Base-by-base conservation (phyloP, 2,797 vertebrate genomes). In the Oreochromis grahami region DNA sequence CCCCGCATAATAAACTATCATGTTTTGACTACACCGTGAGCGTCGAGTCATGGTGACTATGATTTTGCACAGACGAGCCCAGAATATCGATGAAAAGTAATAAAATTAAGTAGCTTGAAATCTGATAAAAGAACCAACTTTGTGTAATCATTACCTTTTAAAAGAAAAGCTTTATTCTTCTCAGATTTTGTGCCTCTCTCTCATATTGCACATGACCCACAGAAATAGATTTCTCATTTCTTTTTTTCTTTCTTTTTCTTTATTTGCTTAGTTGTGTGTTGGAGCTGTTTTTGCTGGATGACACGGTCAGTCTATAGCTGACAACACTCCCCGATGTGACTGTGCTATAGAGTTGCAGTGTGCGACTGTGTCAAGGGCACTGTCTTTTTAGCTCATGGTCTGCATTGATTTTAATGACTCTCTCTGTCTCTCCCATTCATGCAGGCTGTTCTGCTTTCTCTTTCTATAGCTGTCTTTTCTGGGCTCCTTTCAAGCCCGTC, bases 351-450 rank as follows among this genome's bases (percentile, higher is more conserved):
- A 86, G 84, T 36, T 84, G 74, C 87, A 86, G 78, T 84, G 77
- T 63, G 80, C 79, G 81, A 88, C 82, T 84, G 81, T 95, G 87
- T 95, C 93, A 94, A 94, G 93, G 91, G 84, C 93, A 93, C 87
- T 85, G 88, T 86, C 84, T 89, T 88, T 93, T 89, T 86, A 84
- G 87, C 85, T 87, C 60, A 41, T 87, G 84, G 85, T 90, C 87
- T 82, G 51, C 88, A 96, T 96, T 92, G 93, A 96, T 95, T 94
- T 93, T 87, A 94, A 92, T 81, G 87, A 92, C 89, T 58, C 26
- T 80, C 83, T 83, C 90, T 58, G 36, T 83, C 83, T 82, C 91
- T 87, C 79, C 89, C 88, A 84, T 84, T 86, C 89, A 84, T 72
- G 52, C 76, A 50, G 52, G 11, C 68, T 80, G 63, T 79, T 76